Evolutionary conservation across 1,140 invertebrate genomes (phyloP).

Genomic region (Dendrolimus kikuchii): DNA sequence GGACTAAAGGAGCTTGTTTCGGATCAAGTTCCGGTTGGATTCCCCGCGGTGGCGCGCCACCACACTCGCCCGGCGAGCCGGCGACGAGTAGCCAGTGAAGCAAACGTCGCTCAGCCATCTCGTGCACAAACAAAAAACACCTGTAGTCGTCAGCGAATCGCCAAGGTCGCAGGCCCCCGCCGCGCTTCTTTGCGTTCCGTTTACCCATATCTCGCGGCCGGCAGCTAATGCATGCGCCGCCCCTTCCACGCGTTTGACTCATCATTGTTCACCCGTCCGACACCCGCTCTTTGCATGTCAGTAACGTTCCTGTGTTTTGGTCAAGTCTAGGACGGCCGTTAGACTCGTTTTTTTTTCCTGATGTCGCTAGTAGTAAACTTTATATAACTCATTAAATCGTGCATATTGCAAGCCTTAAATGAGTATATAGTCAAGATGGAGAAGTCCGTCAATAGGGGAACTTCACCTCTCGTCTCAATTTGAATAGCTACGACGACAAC

Average conservation of each 20-base stretch:
- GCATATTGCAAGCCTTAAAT: neutral
- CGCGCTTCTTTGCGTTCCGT: conserved; percentile 58
- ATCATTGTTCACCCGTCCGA: conserved; percentile 29
- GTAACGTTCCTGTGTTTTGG: conserved; percentile 8
- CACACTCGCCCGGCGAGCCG: conserved; percentile 18
- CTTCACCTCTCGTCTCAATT: neutral
- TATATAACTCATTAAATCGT: neutral
- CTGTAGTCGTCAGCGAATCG: conserved; percentile 64
- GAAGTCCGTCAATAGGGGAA: neutral
- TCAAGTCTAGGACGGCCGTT: conserved; percentile 53
- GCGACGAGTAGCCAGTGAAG: conserved; percentile 27
- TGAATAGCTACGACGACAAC: neutral
- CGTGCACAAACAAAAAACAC: conserved; percentile 67
- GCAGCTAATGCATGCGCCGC: conserved; percentile 59
- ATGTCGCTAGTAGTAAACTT: neutral
- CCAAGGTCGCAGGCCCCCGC: conserved; percentile 64
- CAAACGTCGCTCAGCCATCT: conserved; percentile 42
- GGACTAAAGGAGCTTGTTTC: conserved; percentile 30
- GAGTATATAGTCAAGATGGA: too few relatives aligned
- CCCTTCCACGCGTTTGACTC: conserved; percentile 46
- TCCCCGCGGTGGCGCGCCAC: conserved; percentile 25
- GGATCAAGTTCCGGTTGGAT: conserved; percentile 45
- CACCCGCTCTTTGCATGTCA: conserved; percentile 11
- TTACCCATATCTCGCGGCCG: conserved; percentile 69
- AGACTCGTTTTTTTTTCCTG: conserved; percentile 21